Percentiles rank a stretch among this genome's conserved stretches.
Conservation (phyloP, 2,113 vertebrate species). For the Polyodon spathula region DNA sequence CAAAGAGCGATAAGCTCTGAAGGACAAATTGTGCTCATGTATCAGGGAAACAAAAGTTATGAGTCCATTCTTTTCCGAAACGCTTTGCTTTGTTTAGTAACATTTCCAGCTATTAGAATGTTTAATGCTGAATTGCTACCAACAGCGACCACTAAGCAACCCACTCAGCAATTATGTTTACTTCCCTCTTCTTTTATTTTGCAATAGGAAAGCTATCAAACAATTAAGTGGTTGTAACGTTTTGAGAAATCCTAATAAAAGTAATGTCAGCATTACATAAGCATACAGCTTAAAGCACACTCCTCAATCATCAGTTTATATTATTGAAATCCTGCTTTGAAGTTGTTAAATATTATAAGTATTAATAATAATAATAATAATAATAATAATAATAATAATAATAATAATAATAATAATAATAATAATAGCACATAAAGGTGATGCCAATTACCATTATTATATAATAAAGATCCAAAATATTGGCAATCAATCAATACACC, state of each 20-base stretch:
- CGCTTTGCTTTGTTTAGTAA: slow-evolving; percentile 53
- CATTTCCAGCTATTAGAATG: slow-evolving; percentile 42
- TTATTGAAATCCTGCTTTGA: slow-evolving; percentile 20
- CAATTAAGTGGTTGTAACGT: slow-evolving; percentile 34
- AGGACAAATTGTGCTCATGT: slow-evolving; percentile 63
- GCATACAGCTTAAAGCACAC: slow-evolving; percentile 26
- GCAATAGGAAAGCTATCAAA: slow-evolving; percentile 18
- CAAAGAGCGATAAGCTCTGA: slow-evolving; percentile 61
- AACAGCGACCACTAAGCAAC: slow-evolving; percentile 28
- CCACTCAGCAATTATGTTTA: slow-evolving; percentile 5
- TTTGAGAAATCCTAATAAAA: slow-evolving; percentile 28
- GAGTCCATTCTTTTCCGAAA: slow-evolving; percentile 19
- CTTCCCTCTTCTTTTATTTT: slow-evolving; percentile 25
- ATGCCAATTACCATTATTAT: too few relatives aligned
- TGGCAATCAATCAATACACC: too few relatives aligned
- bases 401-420: too few relatives aligned
- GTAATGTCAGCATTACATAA: slow-evolving; percentile 28
- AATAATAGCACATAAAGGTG: too few relatives aligned
- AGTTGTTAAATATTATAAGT: too few relatives aligned
- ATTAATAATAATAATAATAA: too few relatives aligned
- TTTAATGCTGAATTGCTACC: slow-evolving; percentile 50
- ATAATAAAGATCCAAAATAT: too few relatives aligned
- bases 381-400: too few relatives aligned
- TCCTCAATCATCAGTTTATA: slow-evolving; percentile 28
- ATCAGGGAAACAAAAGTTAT: slow-evolving; percentile 41